Conservation (phyloP, 2,797 vertebrate genomes). For the Platalea minor region DNA sequence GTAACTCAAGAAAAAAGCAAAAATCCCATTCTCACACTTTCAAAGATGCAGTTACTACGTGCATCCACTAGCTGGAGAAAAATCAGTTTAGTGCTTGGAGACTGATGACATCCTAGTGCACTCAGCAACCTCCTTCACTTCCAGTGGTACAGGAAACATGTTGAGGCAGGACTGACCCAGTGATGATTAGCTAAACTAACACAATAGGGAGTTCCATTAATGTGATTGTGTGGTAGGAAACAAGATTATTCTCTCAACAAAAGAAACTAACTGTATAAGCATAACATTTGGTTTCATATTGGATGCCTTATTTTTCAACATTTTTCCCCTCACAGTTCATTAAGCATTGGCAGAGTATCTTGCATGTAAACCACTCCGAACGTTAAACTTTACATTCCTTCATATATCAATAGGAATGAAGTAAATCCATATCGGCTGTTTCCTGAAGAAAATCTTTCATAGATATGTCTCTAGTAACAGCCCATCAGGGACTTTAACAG, state of each 20-base stretch:
- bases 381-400: neutral
- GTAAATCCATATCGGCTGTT: neutral
- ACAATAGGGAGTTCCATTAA: neutral
- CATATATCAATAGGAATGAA: neutral
- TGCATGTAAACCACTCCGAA: neutral
- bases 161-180: neutral
- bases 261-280: neutral
- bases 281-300: neutral
- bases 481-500: neutral
- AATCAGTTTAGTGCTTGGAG: neutral
- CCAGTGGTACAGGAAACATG: neutral
- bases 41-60: neutral
- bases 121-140: neutral
- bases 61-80: neutral
- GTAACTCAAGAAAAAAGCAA: neutral
- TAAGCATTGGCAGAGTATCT: neutral
- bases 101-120: neutral
- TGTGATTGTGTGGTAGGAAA: neutral
- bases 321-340: neutral
- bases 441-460: neutral
- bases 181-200: neutral
- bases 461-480: neutral
- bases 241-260: neutral
- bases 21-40: neutral
- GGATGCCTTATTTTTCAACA: neutral